Conservation (phyloP, 2,797 vertebrate genomes). For the Mormyrops attenuatus region DNA sequence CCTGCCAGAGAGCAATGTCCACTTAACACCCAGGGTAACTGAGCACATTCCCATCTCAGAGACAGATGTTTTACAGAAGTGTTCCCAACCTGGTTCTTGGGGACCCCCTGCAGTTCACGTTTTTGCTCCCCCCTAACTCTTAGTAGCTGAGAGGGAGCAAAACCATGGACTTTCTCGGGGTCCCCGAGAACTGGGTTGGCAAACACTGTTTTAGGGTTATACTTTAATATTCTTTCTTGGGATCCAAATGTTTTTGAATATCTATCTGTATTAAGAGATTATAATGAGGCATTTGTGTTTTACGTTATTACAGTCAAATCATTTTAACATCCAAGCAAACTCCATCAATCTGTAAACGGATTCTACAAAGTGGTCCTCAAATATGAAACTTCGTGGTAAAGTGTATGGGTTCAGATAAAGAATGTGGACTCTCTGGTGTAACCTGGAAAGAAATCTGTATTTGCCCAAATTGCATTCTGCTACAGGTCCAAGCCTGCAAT, state of each 20-base stretch:
- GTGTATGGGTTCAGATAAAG: background rate
- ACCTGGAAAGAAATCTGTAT: background rate
- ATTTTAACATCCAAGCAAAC: background rate
- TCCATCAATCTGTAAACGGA: background rate
- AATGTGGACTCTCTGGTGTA: background rate
- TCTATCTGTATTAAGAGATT: background rate
- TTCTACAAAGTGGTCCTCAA: too few relatives aligned
- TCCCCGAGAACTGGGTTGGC: background rate
- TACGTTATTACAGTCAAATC: background rate
- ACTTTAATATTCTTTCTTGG: background rate
- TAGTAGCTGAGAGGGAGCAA: background rate
- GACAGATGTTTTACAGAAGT: background rate
- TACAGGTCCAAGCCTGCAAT: background rate
- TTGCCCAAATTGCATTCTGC: background rate
- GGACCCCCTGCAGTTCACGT: background rate
- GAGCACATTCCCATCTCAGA: background rate
- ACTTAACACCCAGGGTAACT: background rate
- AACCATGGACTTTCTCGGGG: background rate
- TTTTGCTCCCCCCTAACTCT: background rate
- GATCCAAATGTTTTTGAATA: background rate
- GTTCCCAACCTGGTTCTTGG: background rate
- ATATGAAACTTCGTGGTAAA: background rate
- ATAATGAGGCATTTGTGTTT: background rate
- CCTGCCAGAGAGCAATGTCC: background rate
- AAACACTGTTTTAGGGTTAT: background rate